These are phyloP conservation scores for Microctenopoma steveboyesi DNA, from an alignment of 2,797 vertebrate genomes.

Conservation along the genomic window DNA sequence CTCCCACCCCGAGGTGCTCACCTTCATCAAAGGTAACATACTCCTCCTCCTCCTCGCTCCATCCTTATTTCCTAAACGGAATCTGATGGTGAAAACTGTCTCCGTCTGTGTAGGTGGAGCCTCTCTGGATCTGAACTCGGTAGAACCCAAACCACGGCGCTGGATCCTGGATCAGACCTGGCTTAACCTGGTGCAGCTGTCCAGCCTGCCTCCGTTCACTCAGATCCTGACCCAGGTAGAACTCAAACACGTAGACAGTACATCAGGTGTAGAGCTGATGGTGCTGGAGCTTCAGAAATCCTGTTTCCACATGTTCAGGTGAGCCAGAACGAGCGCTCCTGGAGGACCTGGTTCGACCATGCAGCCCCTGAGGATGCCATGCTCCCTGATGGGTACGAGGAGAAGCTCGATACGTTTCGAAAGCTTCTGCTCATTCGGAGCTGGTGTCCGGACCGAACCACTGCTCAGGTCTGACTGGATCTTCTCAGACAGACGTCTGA, in stretches of 20 bases:
- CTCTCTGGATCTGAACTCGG: constrained; percentile 87
- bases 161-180: constrained; percentile 90
- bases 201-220: constrained; percentile 78
- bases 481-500: neutral
- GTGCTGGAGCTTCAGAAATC: rapidly evolving
- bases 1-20: constrained; percentile 85
- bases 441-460: constrained; percentile 87
- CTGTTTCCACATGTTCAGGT: constrained; percentile 64
- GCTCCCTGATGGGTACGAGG: constrained; percentile 85
- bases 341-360: constrained; percentile 87
- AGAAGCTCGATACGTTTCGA: constrained; percentile 81
- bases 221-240: constrained; percentile 78
- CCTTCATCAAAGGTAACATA: constrained; percentile 86
- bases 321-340: constrained; percentile 82
- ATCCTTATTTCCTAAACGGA: neutral
- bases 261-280: neutral
- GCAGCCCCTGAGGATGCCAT: constrained; percentile 82
- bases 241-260: too few species aligned
- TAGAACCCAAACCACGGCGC: constrained; percentile 85
- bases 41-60: neutral
- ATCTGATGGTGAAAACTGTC: neutral
- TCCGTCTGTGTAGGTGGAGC: constrained; percentile 80
- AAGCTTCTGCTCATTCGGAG: constrained; percentile 88
- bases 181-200: constrained; percentile 89
- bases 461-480: constrained; percentile 79